These are phyloP conservation scores for Clupea harengus DNA, from an alignment of 2,113 vertebrate species.

Conservation along the genomic window DNA sequence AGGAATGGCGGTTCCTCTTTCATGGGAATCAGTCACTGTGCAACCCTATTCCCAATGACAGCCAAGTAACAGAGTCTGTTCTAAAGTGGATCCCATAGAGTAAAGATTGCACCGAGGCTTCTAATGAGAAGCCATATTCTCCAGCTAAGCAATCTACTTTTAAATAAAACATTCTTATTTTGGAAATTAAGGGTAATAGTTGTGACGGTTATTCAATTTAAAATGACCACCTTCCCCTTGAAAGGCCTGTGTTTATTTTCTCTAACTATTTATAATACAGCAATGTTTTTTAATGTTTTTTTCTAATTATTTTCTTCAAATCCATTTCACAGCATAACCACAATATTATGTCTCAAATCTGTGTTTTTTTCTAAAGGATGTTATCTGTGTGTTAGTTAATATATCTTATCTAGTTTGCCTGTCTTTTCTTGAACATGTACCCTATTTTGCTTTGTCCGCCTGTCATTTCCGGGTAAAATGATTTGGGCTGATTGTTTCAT, in stretches of 20 bases:
- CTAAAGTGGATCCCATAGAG: constrained; percentile 34
- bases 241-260: neutral
- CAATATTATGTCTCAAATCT: neutral
- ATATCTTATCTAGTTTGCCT: neutral
- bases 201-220: neutral
- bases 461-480: constrained; percentile 37
- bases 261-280: neutral
- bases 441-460: constrained; percentile 21
- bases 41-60: constrained; percentile 36
- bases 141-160: neutral
- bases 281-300: neutral
- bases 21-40: constrained; percentile 65
- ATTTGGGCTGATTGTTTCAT: constrained; percentile 41
- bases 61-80: constrained; percentile 41
- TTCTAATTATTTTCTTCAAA: neutral
- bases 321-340: neutral
- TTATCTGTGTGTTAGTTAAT: constrained; percentile 2
- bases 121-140: neutral
- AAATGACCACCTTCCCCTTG: neutral
- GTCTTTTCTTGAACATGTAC: constrained; percentile 19
- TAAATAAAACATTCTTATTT: neutral
- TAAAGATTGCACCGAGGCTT: neutral
- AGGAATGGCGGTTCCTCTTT: constrained; percentile 43
- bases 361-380: neutral
- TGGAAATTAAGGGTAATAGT: neutral